Evolutionary conservation across 2,888 invertebrate species (phyloP).

Genomic region (Aporophyla nigra): DNA sequence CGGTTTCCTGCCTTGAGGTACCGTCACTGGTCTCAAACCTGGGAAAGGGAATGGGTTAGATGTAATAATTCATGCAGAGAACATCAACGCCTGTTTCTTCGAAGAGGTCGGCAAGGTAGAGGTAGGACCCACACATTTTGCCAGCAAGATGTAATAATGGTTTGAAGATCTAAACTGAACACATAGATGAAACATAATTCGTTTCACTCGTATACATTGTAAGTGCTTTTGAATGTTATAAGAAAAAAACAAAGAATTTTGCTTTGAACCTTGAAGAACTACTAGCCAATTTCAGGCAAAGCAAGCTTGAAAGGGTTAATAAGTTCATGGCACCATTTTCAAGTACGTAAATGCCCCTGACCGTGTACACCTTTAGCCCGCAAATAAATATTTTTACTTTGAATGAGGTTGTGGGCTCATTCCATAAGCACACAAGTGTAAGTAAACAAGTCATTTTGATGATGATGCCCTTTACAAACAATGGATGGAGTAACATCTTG

Average conservation of each 20-base stretch:
- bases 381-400: not conserved
- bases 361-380: not conserved
- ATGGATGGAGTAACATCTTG: constrained; percentile 51
- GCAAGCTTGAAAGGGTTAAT: not conserved
- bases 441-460: constrained; percentile 64
- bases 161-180: not conserved
- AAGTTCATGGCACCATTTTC: constrained; percentile 7
- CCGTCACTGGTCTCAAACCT: constrained; percentile 93
- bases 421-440: constrained; percentile 50
- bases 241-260: not conserved
- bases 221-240: not conserved
- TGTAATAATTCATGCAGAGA: not conserved
- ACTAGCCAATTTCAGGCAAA: not conserved
- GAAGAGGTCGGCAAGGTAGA: not conserved
- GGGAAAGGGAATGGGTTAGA: constrained; percentile 25
- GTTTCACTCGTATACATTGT: not conserved
- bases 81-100: not conserved
- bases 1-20: constrained; percentile 92
- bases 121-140: not conserved
- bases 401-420: constrained; percentile 2
- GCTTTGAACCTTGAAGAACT: not conserved
- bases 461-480: constrained; percentile 64
- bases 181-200: not conserved
- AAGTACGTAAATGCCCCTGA: not conserved
- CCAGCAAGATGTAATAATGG: not conserved